Evolutionary conservation across 2,797 vertebrate genomes (phyloP).

Genomic region (Melanotaenia trifasciata): DNA sequence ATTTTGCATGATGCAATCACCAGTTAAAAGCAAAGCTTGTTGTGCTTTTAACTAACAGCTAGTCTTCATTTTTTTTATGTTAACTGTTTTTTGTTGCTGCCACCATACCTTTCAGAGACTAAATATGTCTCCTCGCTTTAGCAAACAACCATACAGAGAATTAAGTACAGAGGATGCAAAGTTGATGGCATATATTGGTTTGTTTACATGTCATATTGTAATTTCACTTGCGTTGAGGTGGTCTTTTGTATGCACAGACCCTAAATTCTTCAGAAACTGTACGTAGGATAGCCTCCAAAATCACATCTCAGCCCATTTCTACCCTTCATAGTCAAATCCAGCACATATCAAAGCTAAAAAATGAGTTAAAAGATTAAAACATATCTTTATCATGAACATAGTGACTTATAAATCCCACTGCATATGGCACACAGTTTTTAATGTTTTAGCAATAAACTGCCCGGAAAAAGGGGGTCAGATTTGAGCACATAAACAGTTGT

Average conservation of each 20-base stretch:
- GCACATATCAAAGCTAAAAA: not conserved
- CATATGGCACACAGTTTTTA: not conserved
- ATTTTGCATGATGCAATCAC: not conserved
- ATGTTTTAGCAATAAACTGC: not conserved
- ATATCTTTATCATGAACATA: not conserved
- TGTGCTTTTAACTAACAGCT: not conserved
- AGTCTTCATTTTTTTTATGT: not conserved
- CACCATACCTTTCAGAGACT: not conserved
- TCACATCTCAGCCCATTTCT: no score
- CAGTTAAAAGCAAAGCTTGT: not conserved
- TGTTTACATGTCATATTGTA: not conserved
- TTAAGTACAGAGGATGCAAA: not conserved
- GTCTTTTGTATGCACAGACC: not conserved
- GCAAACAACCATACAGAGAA: not conserved
- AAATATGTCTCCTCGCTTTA: not conserved
- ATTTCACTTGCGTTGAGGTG: not conserved
- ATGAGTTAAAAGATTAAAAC: not conserved
- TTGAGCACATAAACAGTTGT: not conserved
- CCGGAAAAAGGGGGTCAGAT: no score
- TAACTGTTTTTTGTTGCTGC: not conserved
- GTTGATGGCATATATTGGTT: not conserved
- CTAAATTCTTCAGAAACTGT: not conserved
- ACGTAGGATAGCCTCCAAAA: not conserved
- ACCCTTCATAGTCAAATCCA: not conserved
- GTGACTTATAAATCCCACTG: no score